Base-by-base conservation (phyloP, 2,797 vertebrate genomes). In the Enteromius mattozi region DNA sequence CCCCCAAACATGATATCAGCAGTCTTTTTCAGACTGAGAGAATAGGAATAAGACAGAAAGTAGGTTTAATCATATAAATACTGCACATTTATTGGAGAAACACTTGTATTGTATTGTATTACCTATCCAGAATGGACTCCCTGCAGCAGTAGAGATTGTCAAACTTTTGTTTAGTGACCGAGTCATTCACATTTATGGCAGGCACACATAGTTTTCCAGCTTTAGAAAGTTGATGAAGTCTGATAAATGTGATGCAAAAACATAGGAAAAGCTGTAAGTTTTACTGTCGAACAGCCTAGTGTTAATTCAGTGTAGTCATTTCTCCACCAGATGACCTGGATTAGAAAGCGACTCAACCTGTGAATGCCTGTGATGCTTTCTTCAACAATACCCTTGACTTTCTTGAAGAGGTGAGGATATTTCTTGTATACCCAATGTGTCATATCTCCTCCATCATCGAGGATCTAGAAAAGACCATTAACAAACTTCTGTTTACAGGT, bases 1-100 rank as follows among this genome's bases (percentile, higher is more conserved):
- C 98, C 98, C 82, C 98, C 97, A 51, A 99, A 98, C 97, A 97
- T 98, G 92, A 99, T 97, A 82, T 98, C 97, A 2, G 97, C 99
- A 24, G 97, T 99, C 88, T 97, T 96, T 92, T 99, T 99, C 54
- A 99, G 94, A 66, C 98, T 99, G 61, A 45, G 24, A 78, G 37
- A 79, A 35, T 9, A 59, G 16, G 7, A 85, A 6, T 3, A 27
- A 65, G 40, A 86, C 27, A 72, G 16, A 59, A 82, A 37, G 42
- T 69, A 30, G 24, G 17, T 49, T 79, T 47, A 37, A 33, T 63
- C n/a, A 27, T 30, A 27, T 17, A 19, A 42, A 19, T 19, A 30
- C 2, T 40, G 30, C 24, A 2, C 9, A n/a, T 77, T 24, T 40
- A 59, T 42, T 33, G 6, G 30, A 33, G 30, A 19, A 75, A 33